Conservation (phyloP, 2,797 vertebrate species). For the Lagorchestes hirsutus region DNA sequence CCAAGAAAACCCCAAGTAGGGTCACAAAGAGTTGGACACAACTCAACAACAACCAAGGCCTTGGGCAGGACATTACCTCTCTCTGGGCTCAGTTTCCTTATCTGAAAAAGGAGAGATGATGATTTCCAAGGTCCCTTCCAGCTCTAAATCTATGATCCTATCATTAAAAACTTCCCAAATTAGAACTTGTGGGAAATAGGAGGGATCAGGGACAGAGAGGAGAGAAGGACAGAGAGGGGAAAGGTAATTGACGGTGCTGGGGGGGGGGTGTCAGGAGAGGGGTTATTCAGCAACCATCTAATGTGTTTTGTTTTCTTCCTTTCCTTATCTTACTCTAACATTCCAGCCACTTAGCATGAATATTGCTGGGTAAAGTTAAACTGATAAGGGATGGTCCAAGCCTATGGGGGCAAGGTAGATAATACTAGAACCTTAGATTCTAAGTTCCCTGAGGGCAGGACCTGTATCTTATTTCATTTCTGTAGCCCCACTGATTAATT, state of each 20-base stretch:
- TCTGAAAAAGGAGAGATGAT: background rate
- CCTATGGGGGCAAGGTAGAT: conserved; percentile 32
- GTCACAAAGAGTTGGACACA: too few relatives aligned
- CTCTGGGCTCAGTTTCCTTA: background rate
- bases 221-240: background rate
- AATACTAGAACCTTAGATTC: conserved; percentile 20
- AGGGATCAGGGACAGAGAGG: conserved; percentile 39
- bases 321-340: background rate
- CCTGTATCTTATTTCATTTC: background rate
- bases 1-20: too few relatives aligned
- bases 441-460: background rate
- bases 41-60: too few relatives aligned
- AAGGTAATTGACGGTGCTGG: background rate
- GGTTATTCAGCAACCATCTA: background rate
- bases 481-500: background rate
- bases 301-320: background rate
- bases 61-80: background rate
- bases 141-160: background rate
- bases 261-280: background rate
- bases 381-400: background rate
- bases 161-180: background rate
- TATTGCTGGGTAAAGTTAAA: background rate
- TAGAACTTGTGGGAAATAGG: conserved; percentile 6
- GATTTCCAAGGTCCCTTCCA: background rate
- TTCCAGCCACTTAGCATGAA: conserved; percentile 10